A percentile compares a stretch with the other conserved stretches of the same genome.
These are phyloP conservation scores for Zaprionus africanus DNA, from an alignment of 1,140 invertebrate genomes.

Conservation along the genomic window DNA sequence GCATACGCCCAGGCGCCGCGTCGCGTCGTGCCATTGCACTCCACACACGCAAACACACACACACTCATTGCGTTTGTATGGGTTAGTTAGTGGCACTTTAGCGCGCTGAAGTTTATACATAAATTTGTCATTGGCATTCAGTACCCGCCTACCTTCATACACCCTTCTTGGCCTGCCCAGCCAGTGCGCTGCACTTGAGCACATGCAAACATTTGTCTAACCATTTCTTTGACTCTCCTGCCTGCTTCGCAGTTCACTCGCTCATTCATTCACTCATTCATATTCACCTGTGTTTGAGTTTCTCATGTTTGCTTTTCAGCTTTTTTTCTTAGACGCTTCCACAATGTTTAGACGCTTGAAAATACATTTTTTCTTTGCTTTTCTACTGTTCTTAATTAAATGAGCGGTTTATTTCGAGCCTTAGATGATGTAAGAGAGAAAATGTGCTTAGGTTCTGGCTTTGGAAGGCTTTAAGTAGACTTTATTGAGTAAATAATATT, in stretches of 20 bases:
- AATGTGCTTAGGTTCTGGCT: not conserved
- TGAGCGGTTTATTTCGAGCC: not conserved
- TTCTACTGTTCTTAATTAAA: constrained; percentile 38
- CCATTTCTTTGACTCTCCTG: constrained; percentile 23
- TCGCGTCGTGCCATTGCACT: constrained; percentile 74
- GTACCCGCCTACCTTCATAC: not conserved
- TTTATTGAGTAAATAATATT: too few relatives aligned
- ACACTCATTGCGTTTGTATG: constrained; percentile 41
- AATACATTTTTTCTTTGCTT: constrained; percentile 3
- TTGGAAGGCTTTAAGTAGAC: not conserved
- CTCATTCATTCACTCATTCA: constrained; percentile 17
- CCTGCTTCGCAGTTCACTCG: constrained; percentile 5
- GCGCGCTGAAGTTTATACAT: constrained; percentile 79
- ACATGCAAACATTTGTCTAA: constrained; percentile 48
- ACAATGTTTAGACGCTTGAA: constrained; percentile 13
- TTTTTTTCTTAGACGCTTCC: constrained; percentile 23
- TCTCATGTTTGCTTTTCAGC: constrained; percentile 21
- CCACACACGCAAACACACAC: constrained; percentile 2
- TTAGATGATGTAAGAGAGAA: not conserved
- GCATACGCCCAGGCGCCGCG: constrained; percentile 53
- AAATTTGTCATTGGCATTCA: constrained; percentile 82
- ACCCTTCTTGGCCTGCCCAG: not conserved
- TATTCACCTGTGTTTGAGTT: constrained; percentile 38
- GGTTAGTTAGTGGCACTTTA: constrained; percentile 81
- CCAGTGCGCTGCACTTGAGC: constrained; percentile 41